Percentiles rank a stretch among this genome's conserved stretches.
These are phyloP conservation scores for Chelon labrosus DNA, from an alignment of 2,797 vertebrate genomes.

Conservation along the genomic window DNA sequence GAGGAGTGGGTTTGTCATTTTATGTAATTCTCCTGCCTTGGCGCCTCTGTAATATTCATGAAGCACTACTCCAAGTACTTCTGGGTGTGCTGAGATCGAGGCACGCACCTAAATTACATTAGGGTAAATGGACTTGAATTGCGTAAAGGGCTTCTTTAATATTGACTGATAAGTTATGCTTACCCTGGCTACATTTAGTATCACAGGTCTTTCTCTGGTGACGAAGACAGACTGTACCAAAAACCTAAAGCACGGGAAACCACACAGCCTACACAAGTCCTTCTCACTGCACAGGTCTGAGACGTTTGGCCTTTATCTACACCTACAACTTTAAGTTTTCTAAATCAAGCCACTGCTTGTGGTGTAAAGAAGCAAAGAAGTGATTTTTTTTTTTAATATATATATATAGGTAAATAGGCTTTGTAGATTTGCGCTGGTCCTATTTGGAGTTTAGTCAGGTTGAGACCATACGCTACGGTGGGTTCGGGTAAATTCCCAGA, in stretches of 20 bases:
- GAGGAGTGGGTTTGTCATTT: constrained; percentile 18
- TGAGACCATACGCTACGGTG: constrained; percentile 14
- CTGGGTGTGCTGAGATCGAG: constrained; percentile 9
- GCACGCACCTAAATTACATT: constrained; percentile 1
- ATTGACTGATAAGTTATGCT: constrained; percentile 2
- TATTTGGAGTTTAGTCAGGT: constrained; percentile 2
- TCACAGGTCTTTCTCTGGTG: not conserved
- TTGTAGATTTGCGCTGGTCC: constrained; percentile 5
- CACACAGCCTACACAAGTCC: not conserved
- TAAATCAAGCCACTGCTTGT: not conserved
- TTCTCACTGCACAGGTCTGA: not conserved
- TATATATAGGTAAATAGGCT: not conserved
- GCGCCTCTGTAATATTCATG: constrained; percentile 17
- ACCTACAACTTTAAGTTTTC: constrained; percentile 16
- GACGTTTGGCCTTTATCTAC: constrained; percentile 12
- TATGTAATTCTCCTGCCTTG: not conserved
- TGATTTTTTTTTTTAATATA: not conserved
- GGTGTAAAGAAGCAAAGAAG: not conserved
- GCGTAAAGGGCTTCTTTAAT: not conserved
- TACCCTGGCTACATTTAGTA: not conserved
- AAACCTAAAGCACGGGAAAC: not conserved
- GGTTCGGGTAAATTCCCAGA: constrained; percentile 26
- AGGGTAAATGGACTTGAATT: constrained; percentile 3
- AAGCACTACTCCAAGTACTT: constrained; percentile 10
- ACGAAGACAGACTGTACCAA: not conserved